Evolutionary conservation across 2,888 invertebrate species (phyloP), one percentile per base, ranked within the genome.

Genomic region (Arctia plantaginis): DNA sequence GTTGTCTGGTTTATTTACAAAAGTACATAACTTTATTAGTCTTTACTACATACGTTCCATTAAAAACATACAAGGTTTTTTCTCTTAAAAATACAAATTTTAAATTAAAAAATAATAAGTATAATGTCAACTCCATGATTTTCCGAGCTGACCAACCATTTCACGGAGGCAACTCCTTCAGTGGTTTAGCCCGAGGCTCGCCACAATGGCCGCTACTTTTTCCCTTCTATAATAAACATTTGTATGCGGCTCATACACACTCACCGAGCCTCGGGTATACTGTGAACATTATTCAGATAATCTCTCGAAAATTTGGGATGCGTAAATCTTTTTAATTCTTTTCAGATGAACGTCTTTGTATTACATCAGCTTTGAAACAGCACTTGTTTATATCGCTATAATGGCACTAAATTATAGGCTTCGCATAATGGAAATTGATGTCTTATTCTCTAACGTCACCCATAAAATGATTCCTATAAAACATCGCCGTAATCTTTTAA

Each of bases 201-300:
- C 82, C 85, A 93, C 93, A 93, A 93, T 93, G 90, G 88, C 89
- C 87, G 93, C 94, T 94, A 94, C 94, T 94, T 94, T 94, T 94
- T 94, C 93, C 92, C 88, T 82, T 86, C 90, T 91, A 93, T 92
- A 93, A 93, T 94, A 93, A 94, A 95, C 94, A 95, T 95, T 95
- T 93, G 94, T 95, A 95, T 95, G 94, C 95, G 77, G 80, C 82
- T 85, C 90, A 81, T 84, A 88, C 89, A 81, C 79, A 78, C 82
- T 82, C 85, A 77, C 86, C 86, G 80, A 77, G 84, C 83, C 83
- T 72, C 75, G 72, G 72, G 75, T 75, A 51, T 79, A 70, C 77
- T 71, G 71, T 66, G 70, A 69, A 82, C 73, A 82, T 79, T 81
- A 77, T 72, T 79, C 73, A 77, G 85, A 85, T 83, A 83, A 83